Evolutionary conservation across 2,113 vertebrate genomes (phyloP).

Genomic region (Zosterops borbonicus): DNA sequence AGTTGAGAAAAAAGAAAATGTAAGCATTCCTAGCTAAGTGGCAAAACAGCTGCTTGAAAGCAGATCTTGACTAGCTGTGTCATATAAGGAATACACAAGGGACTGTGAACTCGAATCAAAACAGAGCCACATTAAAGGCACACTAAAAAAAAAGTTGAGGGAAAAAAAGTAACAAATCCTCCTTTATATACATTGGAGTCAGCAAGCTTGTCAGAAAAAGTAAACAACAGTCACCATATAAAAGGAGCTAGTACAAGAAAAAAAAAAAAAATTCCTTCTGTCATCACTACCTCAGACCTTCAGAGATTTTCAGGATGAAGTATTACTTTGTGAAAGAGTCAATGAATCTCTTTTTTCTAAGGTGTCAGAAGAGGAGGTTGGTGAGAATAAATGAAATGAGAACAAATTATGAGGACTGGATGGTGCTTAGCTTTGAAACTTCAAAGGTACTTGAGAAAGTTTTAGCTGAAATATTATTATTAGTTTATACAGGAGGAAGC

Average conservation of each 20-base stretch:
- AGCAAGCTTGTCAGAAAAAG: not conserved
- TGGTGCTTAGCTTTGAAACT: not conserved
- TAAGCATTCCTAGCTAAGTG: not conserved
- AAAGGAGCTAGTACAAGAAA: not conserved
- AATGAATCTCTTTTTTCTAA: not conserved
- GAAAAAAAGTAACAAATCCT: not conserved
- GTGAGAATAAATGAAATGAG: not conserved
- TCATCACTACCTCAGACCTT: not conserved
- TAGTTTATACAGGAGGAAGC: not conserved
- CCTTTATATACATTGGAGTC: not conserved
- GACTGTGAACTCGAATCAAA: not conserved
- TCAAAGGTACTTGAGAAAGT: not conserved
- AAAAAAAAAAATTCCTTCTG: fast-evolving
- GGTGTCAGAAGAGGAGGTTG: not conserved
- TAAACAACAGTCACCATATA: not conserved
- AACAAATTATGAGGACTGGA: not conserved
- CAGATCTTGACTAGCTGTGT: not conserved
- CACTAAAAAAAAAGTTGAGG: not conserved
- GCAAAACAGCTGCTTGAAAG: not conserved
- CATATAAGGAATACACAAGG: not conserved
- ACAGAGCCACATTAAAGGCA: not conserved
- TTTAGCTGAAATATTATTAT: not conserved
- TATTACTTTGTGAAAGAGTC: not conserved
- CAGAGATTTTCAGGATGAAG: not conserved
- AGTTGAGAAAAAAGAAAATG: not conserved